Percentiles rank a stretch among this genome's conserved stretches.
phyloP scores from a whole-genome alignment of 2,797 vertebrate genomes.

The Hoplostethus mediterraneus region DNA sequence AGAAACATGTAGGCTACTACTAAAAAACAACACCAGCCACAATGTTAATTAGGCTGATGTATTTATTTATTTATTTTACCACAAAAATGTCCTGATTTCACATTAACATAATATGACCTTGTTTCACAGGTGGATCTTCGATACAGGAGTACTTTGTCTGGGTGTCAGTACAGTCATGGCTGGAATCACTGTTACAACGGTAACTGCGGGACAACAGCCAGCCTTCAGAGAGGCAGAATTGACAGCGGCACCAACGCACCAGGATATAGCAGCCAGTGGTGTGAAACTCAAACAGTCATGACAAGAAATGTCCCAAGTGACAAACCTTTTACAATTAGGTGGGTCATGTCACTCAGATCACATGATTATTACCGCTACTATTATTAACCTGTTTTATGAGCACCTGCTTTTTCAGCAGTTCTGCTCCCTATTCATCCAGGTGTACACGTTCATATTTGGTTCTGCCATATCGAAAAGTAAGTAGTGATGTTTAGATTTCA shows the following conservation, averaged over 20 bases:
- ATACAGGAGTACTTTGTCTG: conserved; percentile 24
- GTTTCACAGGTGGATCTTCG: conserved; percentile 56
- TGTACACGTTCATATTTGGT: neutral
- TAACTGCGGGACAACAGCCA: neutral
- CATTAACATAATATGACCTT: neutral
- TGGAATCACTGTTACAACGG: neutral
- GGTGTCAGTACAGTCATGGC: accelerated
- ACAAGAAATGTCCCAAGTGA: conserved; percentile 8
- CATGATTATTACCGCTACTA: neutral
- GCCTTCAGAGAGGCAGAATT: accelerated
- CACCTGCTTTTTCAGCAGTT: too few relatives aligned
- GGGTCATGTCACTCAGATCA: neutral
- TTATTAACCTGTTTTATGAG: neutral
- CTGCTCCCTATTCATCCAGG: neutral
- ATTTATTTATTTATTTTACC: too few relatives aligned
- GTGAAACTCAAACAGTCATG: conserved; percentile 51
- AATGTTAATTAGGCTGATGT: too few relatives aligned
- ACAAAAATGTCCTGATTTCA: neutral
- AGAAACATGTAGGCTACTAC: too few relatives aligned
- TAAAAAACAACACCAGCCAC: too few relatives aligned
- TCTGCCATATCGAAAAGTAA: neutral
- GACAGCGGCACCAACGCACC: conserved; percentile 30
- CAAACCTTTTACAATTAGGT: conserved; percentile 61
- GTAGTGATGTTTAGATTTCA: neutral
- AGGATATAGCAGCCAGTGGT: accelerated